These are phyloP conservation scores for Sitobion miscanthi DNA, from an alignment of 1,140 invertebrate genomes.

Conservation along the genomic window DNA sequence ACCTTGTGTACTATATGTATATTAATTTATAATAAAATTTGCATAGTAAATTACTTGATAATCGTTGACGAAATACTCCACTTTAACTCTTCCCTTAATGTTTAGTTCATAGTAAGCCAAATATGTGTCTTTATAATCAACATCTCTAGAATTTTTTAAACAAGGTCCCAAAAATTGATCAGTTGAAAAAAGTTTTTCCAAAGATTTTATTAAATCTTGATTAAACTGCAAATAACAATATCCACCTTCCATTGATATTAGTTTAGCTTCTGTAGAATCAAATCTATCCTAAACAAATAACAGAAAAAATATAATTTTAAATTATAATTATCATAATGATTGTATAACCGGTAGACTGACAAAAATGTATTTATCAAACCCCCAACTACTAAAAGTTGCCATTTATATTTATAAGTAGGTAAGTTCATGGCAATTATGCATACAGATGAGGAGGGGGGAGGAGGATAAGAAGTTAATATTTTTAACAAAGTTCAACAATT, in stretches of 20 bases:
- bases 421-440: no score
- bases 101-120: background rate
- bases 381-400: no score
- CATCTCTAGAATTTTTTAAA: background rate
- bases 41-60: background rate
- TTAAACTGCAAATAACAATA: conserved; percentile 2
- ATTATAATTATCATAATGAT: background rate
- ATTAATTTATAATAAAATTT: background rate
- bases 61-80: background rate
- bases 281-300: background rate
- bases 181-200: conserved; percentile 26
- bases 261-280: background rate
- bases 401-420: no score
- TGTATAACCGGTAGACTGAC: background rate
- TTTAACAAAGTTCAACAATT: no score
- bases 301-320: background rate
- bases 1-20: background rate
- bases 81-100: conserved; percentile 32
- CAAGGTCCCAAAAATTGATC: background rate
- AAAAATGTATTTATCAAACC: no score
- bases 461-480: no score
- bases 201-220: background rate
- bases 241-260: background rate
- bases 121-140: conserved; percentile 25
- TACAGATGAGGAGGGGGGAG: no score